Evolutionary conservation across 2,113 vertebrate genomes (phyloP), one percentile per base, ranked within the genome.

Genomic region (Butastur rufipennis): DNA sequence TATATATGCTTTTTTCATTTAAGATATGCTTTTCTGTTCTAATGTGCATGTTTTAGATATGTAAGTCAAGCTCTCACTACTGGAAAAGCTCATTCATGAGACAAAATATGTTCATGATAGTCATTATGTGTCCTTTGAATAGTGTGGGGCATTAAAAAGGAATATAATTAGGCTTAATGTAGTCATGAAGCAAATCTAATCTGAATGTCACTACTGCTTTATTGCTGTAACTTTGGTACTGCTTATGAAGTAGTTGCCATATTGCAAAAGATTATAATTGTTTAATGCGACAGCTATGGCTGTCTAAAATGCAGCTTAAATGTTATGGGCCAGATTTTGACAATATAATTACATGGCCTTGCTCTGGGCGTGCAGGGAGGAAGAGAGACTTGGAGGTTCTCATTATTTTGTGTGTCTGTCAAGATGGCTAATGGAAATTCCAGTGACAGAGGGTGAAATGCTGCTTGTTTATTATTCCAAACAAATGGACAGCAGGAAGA

Each of bases 181-280:
- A 93, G 91, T 95, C 91, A 86, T 93, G 78, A 96, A 92, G 89
- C 81, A 95, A 73, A 96, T 93, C 78, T 94, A 93, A 97, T 94
- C 79, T 94, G 73, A 90, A 81, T 72, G 92, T 93, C 91, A 94
- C 75, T 92, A 75, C 56, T 96, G 73, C 58, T 95, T 97, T 96
- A 96, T 91, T 95, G 86, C 87, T 74, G 21, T 87, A 86, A 90
- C 89, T 88, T 97, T 86, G 87, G 79, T 94, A 63, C 48, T 86
- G 81, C 77, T 93, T 95, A 50, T 81, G 50, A 91, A 91, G 38
- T 66, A 91, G 66, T 71, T 96, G 61, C 75, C 40, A 87, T 86
- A 94, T 36, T 95, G 77, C 61, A 93, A 86, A 96, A 90, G 43
- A 86, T 88, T 67, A 86, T 95, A 94, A 93, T 81, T 6, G 16